Base-by-base conservation (phyloP, 2,113 vertebrate species). In the Mirounga angustirostris region DNA sequence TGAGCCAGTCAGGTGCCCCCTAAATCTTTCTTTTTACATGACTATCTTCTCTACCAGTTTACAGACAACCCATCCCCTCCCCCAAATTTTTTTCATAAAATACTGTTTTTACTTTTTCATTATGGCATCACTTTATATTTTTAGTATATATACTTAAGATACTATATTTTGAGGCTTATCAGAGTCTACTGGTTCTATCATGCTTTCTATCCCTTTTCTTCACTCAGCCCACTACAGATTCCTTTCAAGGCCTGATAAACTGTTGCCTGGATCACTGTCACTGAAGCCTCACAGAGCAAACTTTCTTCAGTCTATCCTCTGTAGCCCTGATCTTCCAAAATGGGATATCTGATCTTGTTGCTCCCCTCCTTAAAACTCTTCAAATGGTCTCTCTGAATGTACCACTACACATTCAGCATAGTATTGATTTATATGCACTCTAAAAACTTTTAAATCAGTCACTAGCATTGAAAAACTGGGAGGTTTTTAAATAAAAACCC, bases 21-120 rank as follows among this genome's bases (percentile, higher is more conserved):
- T 78, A 91, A 83, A 30, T 67, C 40, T 86, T 76, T 22, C 33
- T 46, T 46, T 78, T 73, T 80, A 54, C 2, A 22, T 18, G 56
- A 63, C 52, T n/a, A n/a, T 69, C 33, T 92, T 89, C 3, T 52
- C 79, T 21, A 73, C 2, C 18, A 89, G 58, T 24, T 92, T 15
- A 81, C n/a, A 80, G 2, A 46, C 2, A 26, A 50, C 5, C 10
- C 52, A 63, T 7, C 4, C 6, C 14, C 19, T 52, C 91, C 80
- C 36, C 54, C 21, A 3, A 69, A 82, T 0, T 59, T 10, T 80
- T 79, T 88, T 61, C n/a, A 71, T 59, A 71, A 93, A 82, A 82
- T 40, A 22, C 24, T 89, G 21, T 52, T 96, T 87, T 91, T 83
- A 71, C 30, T 56, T 81, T 61, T 91, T 82, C 43, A 87, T 78